A percentile compares a stretch with the other conserved stretches of the same genome.
phyloP scores from a whole-genome alignment of 1,140 invertebrate species.

The Periplaneta americana region DNA sequence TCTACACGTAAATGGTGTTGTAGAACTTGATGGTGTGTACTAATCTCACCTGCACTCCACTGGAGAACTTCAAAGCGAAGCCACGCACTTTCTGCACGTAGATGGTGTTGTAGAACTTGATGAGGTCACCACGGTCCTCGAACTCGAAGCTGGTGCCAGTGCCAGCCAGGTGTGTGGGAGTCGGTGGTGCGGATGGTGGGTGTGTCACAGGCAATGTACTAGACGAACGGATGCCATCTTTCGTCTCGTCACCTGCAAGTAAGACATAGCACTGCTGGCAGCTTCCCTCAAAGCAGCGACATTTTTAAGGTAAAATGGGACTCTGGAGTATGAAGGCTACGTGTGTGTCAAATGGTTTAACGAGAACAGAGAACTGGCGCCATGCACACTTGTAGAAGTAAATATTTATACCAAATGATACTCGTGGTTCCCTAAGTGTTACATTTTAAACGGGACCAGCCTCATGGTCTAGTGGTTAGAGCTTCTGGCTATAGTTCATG shows the following conservation, averaged over 20 bases:
- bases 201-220: constrained; percentile 38
- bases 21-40: neutral
- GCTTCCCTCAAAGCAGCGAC: too few relatives aligned
- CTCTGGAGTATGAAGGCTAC: too few relatives aligned
- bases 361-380: too few relatives aligned
- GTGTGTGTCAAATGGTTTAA: too few relatives aligned
- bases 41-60: constrained; percentile 42
- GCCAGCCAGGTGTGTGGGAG: constrained; percentile 55
- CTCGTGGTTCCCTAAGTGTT: too few relatives aligned
- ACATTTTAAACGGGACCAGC: too few relatives aligned
- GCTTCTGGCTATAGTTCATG: too few relatives aligned
- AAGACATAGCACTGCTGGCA: neutral
- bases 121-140: constrained; percentile 77
- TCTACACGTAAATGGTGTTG: constrained; percentile 74
- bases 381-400: too few relatives aligned
- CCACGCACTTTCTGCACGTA: constrained; percentile 77
- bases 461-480: too few relatives aligned
- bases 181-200: constrained; percentile 35
- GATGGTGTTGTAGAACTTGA: constrained; percentile 89
- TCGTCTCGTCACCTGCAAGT: neutral
- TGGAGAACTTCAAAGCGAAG: constrained; percentile 71
- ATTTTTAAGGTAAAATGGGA: too few relatives aligned
- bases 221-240: constrained; percentile 37
- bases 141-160: constrained; percentile 52
- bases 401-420: too few relatives aligned